Base-by-base conservation (phyloP, 2,888 invertebrate species). In the Abrostola triplasia region DNA sequence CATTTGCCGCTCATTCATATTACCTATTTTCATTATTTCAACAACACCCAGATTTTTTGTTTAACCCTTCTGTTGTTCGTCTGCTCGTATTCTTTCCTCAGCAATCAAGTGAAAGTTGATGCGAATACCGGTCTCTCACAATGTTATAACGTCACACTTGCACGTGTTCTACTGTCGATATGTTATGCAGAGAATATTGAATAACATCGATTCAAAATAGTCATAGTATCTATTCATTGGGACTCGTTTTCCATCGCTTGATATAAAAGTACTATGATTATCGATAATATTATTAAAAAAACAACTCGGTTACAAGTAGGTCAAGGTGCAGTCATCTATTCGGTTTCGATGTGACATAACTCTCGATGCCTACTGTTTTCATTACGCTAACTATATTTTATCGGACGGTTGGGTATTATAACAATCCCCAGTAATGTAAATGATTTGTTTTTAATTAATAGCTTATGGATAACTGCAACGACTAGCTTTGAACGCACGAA, bases 261-360 rank as follows among this genome's bases (percentile, higher is more conserved):
- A 36, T 37, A 50, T 42, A 37, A 5, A 42, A n/a, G 13, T 37
- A 37, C 50, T 4, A n/a, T 38, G 54, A 60, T 59, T 41, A 41
- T 13, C 12, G 35, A 53, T 64, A 44, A 62, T 56, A 58, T 62
- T 55, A 60, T 49, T 61, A 54, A 61, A 60, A 54, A 61, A 55
- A 59, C 48, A 57, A 57, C 44, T 50, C 44, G 13, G 36, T 38
- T 48, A 37, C 49, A 70, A 64, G 48, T 74, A 65, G 68, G 71
- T 71, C 74, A 74, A 77, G 77, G 80, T 68, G 37, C 56, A 42
- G 51, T 64, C 56, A 44, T 74, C 70, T 75, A 76, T 76, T 77
- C 74, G 72, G 64, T 81, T 79, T 80, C 69, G 59, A 64, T 60
- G 64, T 66, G 54, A 57, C 67, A 59, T 64, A 72, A 63, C 67